Base-by-base conservation (phyloP, 2,888 invertebrate species). In the Drosophila anceps region DNA sequence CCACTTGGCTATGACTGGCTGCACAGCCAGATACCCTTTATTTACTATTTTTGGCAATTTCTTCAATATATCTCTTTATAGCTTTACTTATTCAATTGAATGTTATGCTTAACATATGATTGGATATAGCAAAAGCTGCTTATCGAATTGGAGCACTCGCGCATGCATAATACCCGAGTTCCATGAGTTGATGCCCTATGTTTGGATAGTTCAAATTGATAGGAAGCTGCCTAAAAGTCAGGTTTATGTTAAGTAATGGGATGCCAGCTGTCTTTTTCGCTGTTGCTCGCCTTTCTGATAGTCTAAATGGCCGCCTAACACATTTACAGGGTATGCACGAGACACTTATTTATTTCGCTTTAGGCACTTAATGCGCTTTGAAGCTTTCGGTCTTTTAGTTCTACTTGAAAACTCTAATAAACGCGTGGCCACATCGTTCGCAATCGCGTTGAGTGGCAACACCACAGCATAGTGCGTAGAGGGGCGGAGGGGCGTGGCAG, bases 381-480 rank as follows among this genome's bases (percentile, higher is more conserved):
- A 33, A 27, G 31, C 50, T 13, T 6, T 10, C 33, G 31, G 29
- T 29, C 18, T 20, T 24, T 39, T 54, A 27, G 37, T 27, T n/a
- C 27, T 29, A 44, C 18, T 20, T 5, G 0, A n/a, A 29, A 51
- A 24, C 29, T 46, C 18, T n/a, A 51, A 60, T 67, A 50, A 48
- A 53, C 41, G 15, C 50, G 44, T 62, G 73, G 61, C 61, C 74
- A 62, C 58, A 73, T 44, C 55, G 29, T 72, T 61, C 48, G 37
- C 59, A 39, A 53, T 20, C 39, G 54, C 41, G 20, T 51, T 51
- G 50, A 73, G 60, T 72, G 72, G 73, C 71, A 31, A n/a, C 39
- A 27, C 31, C 4, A n/a, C 15, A 43, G 1, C 4, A 33, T 13
- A 48, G 39, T 13, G 43, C 10, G 20, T 5, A 5, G 7, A 12